These are phyloP conservation scores for Channa maculata DNA, from an alignment of 2,113 vertebrate genomes.

Conservation along the genomic window DNA sequence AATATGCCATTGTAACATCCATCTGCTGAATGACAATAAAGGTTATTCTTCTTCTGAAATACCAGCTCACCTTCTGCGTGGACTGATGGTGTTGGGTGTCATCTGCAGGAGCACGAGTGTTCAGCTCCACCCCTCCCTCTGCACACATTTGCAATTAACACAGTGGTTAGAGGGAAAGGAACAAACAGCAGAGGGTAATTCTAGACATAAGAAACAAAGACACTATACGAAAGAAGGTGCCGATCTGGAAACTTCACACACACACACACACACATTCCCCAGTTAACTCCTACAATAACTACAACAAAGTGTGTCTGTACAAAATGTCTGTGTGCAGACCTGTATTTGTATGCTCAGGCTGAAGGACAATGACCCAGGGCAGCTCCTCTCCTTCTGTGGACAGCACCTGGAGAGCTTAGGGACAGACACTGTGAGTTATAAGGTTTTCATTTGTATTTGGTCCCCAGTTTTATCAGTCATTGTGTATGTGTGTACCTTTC, in stretches of 20 bases:
- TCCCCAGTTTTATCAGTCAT: too few species aligned
- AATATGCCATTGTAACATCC: too few species aligned
- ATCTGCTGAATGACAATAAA: too few species aligned
- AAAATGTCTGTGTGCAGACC: slow-evolving; percentile 46
- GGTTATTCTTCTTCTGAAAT: too few species aligned
- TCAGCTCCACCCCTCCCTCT: slow-evolving; percentile 5
- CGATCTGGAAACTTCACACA: too few species aligned
- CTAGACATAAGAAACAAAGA: too few species aligned
- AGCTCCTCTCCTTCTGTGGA: slow-evolving; percentile 62
- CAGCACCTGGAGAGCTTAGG: slow-evolving; percentile 67
- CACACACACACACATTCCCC: too few species aligned
- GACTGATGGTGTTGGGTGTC: not conserved
- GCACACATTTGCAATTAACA: not conserved
- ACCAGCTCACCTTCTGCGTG: not conserved
- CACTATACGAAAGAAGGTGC: too few species aligned
- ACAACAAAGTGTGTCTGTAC: slow-evolving; percentile 3
- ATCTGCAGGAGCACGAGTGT: not conserved
- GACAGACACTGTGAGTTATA: too few species aligned
- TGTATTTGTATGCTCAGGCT: slow-evolving; percentile 50
- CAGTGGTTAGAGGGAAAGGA: not conserved
- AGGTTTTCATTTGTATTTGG: too few species aligned
- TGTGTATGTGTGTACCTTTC: slow-evolving; percentile 42
- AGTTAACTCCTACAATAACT: too few species aligned
- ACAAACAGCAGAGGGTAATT: too few species aligned
- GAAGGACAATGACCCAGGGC: slow-evolving; percentile 70